Conservation (phyloP, 2,113 vertebrate species). For the Helogale parvula region DNA sequence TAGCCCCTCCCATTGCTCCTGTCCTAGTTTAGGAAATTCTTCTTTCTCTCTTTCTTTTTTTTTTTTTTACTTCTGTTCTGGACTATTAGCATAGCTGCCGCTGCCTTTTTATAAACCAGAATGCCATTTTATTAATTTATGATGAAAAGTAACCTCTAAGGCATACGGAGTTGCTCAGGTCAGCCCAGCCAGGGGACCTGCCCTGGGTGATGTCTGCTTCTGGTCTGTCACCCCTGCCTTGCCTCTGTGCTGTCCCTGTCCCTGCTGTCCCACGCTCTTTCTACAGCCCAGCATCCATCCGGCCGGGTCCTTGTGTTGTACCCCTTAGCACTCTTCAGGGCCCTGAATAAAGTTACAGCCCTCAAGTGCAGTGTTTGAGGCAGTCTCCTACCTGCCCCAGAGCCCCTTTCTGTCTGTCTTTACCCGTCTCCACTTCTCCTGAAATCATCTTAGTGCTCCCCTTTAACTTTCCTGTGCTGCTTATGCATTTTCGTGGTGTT, state of each 20-base stretch:
- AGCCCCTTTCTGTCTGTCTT: neutral
- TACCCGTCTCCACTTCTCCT: neutral
- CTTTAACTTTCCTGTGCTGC: neutral
- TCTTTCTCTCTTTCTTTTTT: neutral
- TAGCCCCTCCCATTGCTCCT: neutral
- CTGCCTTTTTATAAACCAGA: constrained; percentile 15
- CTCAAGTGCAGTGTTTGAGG: neutral
- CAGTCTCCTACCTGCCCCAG: neutral
- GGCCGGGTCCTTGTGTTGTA: neutral
- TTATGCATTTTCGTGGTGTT: neutral
- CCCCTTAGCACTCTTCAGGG: neutral
- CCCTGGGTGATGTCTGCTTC: neutral
- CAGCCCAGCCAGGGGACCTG: neutral
- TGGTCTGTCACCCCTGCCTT: neutral
- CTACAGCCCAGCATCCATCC: neutral
- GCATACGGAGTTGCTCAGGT: neutral
- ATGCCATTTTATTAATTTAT: constrained; percentile 1
- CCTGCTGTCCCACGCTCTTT: neutral
- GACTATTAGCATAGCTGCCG: neutral
- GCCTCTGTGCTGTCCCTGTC: fast-evolving
- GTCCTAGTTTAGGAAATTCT: constrained; percentile 27
- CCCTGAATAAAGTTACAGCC: neutral
- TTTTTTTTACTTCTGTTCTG: neutral
- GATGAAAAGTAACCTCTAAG: neutral
- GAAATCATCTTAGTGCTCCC: neutral